These are phyloP conservation scores for Phyllotreta striolata DNA, from an alignment of 2,888 invertebrate species.

Conservation along the genomic window DNA sequence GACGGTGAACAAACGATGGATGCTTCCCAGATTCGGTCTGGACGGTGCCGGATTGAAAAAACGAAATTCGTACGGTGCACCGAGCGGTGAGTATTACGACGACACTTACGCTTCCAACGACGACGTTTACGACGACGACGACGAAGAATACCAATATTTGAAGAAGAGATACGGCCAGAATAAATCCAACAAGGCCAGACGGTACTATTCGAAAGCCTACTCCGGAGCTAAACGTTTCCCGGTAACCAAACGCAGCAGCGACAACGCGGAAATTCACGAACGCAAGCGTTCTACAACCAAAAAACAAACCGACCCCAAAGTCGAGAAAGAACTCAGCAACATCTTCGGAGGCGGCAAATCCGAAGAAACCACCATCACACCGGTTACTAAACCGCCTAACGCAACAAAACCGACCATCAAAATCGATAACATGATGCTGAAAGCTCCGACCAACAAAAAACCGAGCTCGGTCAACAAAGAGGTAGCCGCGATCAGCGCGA, in stretches of 20 bases:
- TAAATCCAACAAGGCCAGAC: conserved; percentile 36
- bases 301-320: conserved; percentile 70
- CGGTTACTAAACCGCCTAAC: conserved; percentile 34
- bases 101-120: conserved; percentile 38
- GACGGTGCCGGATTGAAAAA: conserved; percentile 55
- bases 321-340: conserved; percentile 73
- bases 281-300: conserved; percentile 53
- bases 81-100: conserved; percentile 25
- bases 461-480: conserved; percentile 55
- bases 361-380: conserved; percentile 25
- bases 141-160: conserved; percentile 38
- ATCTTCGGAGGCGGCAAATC: conserved; percentile 65
- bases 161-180: conserved; percentile 43
- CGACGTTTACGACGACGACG: conserved; percentile 42
- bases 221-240: conserved; percentile 68
- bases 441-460: conserved; percentile 34
- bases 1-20: conserved; percentile 49
- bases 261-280: conserved; percentile 45
- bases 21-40: conserved; percentile 54
- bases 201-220: conserved; percentile 38
- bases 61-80: conserved; percentile 44
- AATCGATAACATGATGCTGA: conserved; percentile 36
- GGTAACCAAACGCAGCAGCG: conserved; percentile 70
- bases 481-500: conserved; percentile 46
- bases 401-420: conserved; percentile 38